phyloP scores from a whole-genome alignment of 2,888 invertebrate genomes.

The Thalpophila matura region DNA sequence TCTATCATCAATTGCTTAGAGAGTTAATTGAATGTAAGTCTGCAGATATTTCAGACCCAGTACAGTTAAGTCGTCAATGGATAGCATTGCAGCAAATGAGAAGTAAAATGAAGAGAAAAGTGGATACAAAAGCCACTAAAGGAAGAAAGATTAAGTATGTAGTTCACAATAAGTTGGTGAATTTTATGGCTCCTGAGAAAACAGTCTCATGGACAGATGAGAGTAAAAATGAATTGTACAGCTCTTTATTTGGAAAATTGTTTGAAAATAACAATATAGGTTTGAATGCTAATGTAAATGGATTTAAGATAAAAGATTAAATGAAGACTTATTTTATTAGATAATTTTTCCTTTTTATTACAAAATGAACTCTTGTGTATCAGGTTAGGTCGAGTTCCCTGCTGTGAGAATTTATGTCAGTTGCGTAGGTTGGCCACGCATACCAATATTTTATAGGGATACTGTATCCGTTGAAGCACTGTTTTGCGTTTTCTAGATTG shows the following conservation, averaged over 20 bases:
- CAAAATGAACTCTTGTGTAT: too few relatives aligned
- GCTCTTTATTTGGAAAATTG: slow-evolving; percentile 94
- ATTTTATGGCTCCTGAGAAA: slow-evolving; percentile 96
- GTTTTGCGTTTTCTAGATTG: too few relatives aligned
- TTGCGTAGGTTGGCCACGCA: too few relatives aligned
- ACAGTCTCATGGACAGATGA: slow-evolving; percentile 93
- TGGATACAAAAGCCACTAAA: slow-evolving; percentile 98
- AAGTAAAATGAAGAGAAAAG: slow-evolving; percentile 97
- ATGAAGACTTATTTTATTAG: slow-evolving; percentile 23
- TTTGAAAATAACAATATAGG: slow-evolving; percentile 86
- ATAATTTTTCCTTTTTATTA: background rate
- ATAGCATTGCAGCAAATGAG: slow-evolving; percentile 97
- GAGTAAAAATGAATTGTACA: slow-evolving; percentile 95
- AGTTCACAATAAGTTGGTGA: slow-evolving; percentile 96
- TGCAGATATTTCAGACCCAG: slow-evolving; percentile 95
- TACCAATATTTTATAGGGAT: too few relatives aligned
- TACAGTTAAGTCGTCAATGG: slow-evolving; percentile 97
- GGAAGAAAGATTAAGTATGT: slow-evolving; percentile 97
- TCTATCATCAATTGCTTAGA: slow-evolving; percentile 97
- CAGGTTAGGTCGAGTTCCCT: too few relatives aligned
- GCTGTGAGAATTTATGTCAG: too few relatives aligned
- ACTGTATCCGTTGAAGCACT: too few relatives aligned
- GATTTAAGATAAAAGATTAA: slow-evolving; percentile 75
- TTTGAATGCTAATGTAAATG: slow-evolving; percentile 78
- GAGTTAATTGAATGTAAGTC: slow-evolving; percentile 98